Evolutionary conservation across 2,888 invertebrate genomes (phyloP).

Genomic region (Pelosia muscerda): DNA sequence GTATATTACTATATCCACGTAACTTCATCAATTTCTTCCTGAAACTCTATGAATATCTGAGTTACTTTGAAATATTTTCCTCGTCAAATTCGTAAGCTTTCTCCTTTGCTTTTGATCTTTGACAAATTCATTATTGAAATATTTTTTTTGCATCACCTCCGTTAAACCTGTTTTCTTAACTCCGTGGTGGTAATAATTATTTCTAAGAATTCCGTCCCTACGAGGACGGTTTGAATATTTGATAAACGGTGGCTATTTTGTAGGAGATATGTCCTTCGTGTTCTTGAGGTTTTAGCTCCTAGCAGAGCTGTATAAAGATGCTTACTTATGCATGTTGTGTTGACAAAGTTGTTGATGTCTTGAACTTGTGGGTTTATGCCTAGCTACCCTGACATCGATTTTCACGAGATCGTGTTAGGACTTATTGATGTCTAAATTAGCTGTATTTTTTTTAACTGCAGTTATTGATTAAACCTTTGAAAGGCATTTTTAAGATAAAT

Average conservation of each 20-base stretch:
- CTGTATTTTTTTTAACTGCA: too few species aligned
- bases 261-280: constrained; percentile 49
- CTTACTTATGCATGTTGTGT: constrained; percentile 55
- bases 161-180: constrained; percentile 37
- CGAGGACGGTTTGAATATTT: constrained; percentile 57
- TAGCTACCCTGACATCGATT: constrained; percentile 27
- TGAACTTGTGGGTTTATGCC: constrained; percentile 39
- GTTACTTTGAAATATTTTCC: constrained; percentile 32
- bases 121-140: constrained; percentile 32
- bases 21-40: constrained; percentile 11
- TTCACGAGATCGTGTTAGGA: neutral
- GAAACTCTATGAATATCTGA: constrained; percentile 37
- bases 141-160: constrained; percentile 28
- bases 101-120: constrained; percentile 40
- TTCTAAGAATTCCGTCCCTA: constrained; percentile 45
- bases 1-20: constrained; percentile 14
- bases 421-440: neutral
- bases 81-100: constrained; percentile 30
- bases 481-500: too few species aligned
- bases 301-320: constrained; percentile 51
- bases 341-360: constrained; percentile 33
- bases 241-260: constrained; percentile 58
- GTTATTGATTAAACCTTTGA: neutral
- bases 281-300: constrained; percentile 47
- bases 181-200: constrained; percentile 51